phyloP scores from a whole-genome alignment of 2,113 vertebrate species.

The Agelaius tricolor region DNA sequence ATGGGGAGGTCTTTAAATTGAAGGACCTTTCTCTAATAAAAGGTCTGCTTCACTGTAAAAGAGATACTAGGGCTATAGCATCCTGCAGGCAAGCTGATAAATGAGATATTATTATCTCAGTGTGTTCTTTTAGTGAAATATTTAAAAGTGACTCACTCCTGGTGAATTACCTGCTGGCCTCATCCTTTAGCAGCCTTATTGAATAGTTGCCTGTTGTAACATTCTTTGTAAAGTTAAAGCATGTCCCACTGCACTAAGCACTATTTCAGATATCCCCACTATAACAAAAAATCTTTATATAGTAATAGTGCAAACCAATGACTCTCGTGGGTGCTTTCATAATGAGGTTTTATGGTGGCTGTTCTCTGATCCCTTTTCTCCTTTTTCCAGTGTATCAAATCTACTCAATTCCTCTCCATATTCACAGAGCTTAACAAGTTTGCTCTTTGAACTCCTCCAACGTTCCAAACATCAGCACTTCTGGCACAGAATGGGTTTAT shows the following conservation, averaged over 20 bases:
- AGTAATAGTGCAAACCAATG: constrained; percentile 15
- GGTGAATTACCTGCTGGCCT: constrained; percentile 62
- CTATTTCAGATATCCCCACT: constrained; percentile 49
- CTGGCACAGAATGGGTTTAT: background rate
- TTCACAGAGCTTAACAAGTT: background rate
- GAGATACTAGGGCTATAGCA: background rate
- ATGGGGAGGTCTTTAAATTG: background rate
- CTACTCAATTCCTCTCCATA: background rate
- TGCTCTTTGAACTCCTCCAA: accelerated
- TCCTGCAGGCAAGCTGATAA: constrained; percentile 44
- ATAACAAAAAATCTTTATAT: constrained; percentile 54
- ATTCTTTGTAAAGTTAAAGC: constrained; percentile 43
- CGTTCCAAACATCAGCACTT: background rate
- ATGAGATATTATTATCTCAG: constrained; percentile 48
- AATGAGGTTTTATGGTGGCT: constrained; percentile 45
- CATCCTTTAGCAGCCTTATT: constrained; percentile 48
- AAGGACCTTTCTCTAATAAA: constrained; percentile 23
- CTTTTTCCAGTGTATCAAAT: background rate
- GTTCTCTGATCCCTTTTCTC: constrained; percentile 40
- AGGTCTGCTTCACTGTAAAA: constrained; percentile 7
- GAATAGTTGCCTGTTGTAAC: constrained; percentile 56
- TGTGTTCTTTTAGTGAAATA: constrained; percentile 59
- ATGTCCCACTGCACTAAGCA: constrained; percentile 17
- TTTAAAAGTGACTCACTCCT: constrained; percentile 58
- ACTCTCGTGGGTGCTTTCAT: constrained; percentile 45